Base-by-base conservation (phyloP, 2,797 vertebrate genomes). In the Enteromius viviparus region DNA sequence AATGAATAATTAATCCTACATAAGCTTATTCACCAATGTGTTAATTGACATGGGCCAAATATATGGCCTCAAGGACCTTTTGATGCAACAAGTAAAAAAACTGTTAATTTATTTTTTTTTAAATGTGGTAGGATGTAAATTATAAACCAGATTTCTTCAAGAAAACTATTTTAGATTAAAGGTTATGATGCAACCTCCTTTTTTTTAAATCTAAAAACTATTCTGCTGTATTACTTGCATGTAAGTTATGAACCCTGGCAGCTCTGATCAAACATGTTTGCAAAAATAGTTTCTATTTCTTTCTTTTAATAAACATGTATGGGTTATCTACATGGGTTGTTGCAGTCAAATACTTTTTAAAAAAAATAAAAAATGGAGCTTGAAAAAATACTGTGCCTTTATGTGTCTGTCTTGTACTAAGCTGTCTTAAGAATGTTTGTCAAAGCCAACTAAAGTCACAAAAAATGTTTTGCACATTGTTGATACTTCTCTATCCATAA, bases 191-290 rank as follows among this genome's bases (percentile, higher is more conserved):
- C 17, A 55, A 26, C 5, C 2, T 62, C 26, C 34, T 49, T 47
- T 14, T 65, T 34, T 17, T 23, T 51, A 17, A 6, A 37, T 51
- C 26, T 51, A 65, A 53, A 79, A 53, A 19, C 12, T 17, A 14
- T 37, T 60, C 19, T 60, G 21, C 65, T 77, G 74, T 69, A 19
- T 76, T 65, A 15, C 17, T 82, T 83, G 34, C 23, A 51, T 80
- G 2, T 68, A 65, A 47, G n/a, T 76, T 66, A 21, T 76, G 29
- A 51, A 51, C 45, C 8, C 17, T 66, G 62, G 71, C 62, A 76
- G 81, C 81, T 82, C 45, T 55, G 23, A 29, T 47, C 47, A 45
- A 58, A 68, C 10, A 6, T 76, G n/a, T 64, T 82, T 65, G 29
- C 65, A 65, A 29, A 60, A 76, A 60, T 45, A 6, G 23, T 32